A percentile compares a stretch with the other conserved stretches of the same genome.
Conservation (phyloP, 2,888 invertebrate species). For the Diaprepes abbreviatus region DNA sequence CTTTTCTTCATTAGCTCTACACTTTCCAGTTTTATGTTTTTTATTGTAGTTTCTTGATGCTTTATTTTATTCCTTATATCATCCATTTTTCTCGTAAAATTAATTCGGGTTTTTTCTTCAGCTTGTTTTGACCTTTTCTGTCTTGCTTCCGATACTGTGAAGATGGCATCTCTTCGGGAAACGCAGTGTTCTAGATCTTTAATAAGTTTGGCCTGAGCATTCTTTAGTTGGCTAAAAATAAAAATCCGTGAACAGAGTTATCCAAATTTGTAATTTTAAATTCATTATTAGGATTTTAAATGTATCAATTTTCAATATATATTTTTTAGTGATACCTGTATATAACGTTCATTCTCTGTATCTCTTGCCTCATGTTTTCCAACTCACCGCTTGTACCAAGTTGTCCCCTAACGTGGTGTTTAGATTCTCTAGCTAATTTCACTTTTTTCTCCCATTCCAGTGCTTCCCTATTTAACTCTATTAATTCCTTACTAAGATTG, state of each 20-base stretch:
- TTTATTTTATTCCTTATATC: constrained; percentile 73
- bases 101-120: constrained; percentile 68
- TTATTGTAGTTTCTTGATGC: constrained; percentile 67
- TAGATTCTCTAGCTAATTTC: constrained; percentile 79
- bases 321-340: no score
- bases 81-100: constrained; percentile 72
- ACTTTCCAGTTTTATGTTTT: constrained; percentile 38
- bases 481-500: constrained; percentile 74
- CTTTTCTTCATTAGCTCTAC: constrained; percentile 27
- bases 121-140: constrained; percentile 66
- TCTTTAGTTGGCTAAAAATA: constrained; percentile 67
- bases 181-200: constrained; percentile 77
- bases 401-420: constrained; percentile 77
- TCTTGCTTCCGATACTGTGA: constrained; percentile 72
- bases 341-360: constrained; percentile 85
- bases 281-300: no score
- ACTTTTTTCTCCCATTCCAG: constrained; percentile 88
- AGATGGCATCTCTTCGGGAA: constrained; percentile 75
- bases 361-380: constrained; percentile 83
- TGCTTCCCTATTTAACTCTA: constrained; percentile 76
- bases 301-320: no score
- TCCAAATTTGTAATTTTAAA: no score
- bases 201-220: constrained; percentile 73
- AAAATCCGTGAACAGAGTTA: no score
- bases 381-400: constrained; percentile 78